Percentiles rank a stretch among this genome's conserved stretches.
Conservation (phyloP, 37 sponge, comb jelly and placozoan genomes). For the Eunapius fragilis region DNA sequence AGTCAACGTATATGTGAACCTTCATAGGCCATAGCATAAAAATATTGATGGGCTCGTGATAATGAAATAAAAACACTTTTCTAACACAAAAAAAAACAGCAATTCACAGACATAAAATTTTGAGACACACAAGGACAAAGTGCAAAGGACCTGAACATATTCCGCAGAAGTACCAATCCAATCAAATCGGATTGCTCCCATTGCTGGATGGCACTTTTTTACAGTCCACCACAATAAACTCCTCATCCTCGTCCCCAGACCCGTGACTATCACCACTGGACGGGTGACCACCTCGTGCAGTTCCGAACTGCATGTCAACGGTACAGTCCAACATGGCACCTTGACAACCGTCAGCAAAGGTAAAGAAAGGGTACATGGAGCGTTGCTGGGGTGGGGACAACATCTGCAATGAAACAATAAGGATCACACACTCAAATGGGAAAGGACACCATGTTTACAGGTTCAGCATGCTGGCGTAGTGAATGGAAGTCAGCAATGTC, state of each 20-base stretch:
- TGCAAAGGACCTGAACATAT: neutral
- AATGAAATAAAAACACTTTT: neutral
- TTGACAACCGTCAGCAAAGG: constrained; percentile 47
- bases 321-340: constrained; percentile 5
- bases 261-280: neutral
- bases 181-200: neutral
- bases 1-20: too few species aligned
- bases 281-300: neutral
- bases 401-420: constrained; percentile 39
- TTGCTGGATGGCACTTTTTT: constrained; percentile 1
- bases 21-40: too few species aligned
- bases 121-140: neutral
- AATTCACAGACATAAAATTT: neutral
- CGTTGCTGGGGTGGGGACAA: constrained; percentile 72
- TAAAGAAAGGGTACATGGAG: constrained; percentile 82
- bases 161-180: neutral
- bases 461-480: constrained; percentile 28
- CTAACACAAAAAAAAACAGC: too few species aligned
- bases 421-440: neutral
- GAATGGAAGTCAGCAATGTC: constrained; percentile 54
- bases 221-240: constrained; percentile 61
- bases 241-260: constrained; percentile 26
- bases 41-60: neutral
- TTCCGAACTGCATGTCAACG: constrained; percentile 11
- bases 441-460: neutral